Evolutionary conservation across 2,797 vertebrate genomes (phyloP).

Genomic region (Cynopterus sphinx): DNA sequence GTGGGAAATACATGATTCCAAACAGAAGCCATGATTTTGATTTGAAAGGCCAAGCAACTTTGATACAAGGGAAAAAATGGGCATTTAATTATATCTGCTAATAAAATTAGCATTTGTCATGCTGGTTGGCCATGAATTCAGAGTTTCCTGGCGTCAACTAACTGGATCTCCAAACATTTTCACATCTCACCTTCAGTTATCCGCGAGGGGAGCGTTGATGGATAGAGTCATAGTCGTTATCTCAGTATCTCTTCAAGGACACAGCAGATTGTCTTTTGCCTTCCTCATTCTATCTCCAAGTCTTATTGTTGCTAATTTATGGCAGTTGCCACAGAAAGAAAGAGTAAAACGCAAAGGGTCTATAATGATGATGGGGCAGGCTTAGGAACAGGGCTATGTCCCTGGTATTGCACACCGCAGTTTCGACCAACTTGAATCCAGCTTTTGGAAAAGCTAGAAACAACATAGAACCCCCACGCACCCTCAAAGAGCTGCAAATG

Average conservation of each 20-base stretch:
- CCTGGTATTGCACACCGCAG: neutral
- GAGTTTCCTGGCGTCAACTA: neutral
- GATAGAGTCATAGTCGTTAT: slow-evolving; percentile 46
- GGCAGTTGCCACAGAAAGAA: slow-evolving; percentile 50
- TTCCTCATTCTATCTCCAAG: slow-evolving; percentile 15
- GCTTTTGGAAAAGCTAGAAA: slow-evolving; percentile 9
- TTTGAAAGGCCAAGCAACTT: neutral
- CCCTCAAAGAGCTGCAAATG: neutral
- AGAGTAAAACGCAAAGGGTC: slow-evolving; percentile 56
- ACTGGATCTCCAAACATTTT: neutral
- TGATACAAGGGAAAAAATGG: neutral
- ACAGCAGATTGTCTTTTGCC: slow-evolving; percentile 12
- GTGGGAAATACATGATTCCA: neutral
- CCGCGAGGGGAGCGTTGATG: slow-evolving; percentile 61
- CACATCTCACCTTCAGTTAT: slow-evolving; percentile 60
- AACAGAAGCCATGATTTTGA: neutral
- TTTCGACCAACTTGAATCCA: neutral
- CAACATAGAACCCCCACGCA: neutral
- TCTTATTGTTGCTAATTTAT: slow-evolving; percentile 69
- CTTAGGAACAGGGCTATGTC: neutral
- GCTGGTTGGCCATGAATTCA: neutral
- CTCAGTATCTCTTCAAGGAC: slow-evolving; percentile 62
- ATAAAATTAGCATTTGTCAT: neutral
- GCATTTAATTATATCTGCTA: neutral
- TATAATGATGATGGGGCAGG: slow-evolving; percentile 64